Base-by-base conservation (phyloP, 1,140 invertebrate species). In the Temnothorax nylanderi region DNA sequence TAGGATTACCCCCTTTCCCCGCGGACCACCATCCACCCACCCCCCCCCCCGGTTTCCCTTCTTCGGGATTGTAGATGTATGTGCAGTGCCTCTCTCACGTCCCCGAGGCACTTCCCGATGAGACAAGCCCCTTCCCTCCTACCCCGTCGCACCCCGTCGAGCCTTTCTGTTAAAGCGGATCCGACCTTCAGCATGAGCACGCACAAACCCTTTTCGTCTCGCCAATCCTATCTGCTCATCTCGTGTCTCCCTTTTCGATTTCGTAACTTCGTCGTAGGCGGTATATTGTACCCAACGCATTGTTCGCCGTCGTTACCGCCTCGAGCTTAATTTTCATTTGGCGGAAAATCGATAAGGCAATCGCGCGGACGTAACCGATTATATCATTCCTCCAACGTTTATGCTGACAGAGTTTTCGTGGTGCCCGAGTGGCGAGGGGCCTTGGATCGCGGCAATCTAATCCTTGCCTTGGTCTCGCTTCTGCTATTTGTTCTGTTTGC, bases 1-100 rank as follows among this genome's bases (percentile, higher is more conserved):
- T 91, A 89, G 81, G 88, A 76, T 75, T 75, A 62, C 44, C 37
- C 56, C 34, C 16, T 65, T 26, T 34, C 54, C 56, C 13, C 26
- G 4, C 75, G 8, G 8, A 60, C 11, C 16, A 13, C n/a, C 67
- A 41, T 11, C n/a, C 34, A 5, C 6, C 13, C 67, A 41, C 11
- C n/a, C 34, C 3, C 6, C 13, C 26, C 34, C 26, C 3, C 3
- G 37, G 18, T 41, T 60, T 47, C 18, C 26, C 26, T 37, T 49
- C 49, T 41, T 47, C 18, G 44, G 47, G 41, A 49, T 74, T n/a
- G 47, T 56, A 26, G 41, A 49, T 69, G 62, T 21, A 64, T 7
- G 18, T 58, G 18, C 44, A 21, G 21, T 71, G 65, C 18, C 37
- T 32, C 37, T 32, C 37, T 34, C 41, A 44, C 47, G 13, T 65